phyloP scores from a whole-genome alignment of 2,113 vertebrate genomes.

The Baryphthengus martii region DNA sequence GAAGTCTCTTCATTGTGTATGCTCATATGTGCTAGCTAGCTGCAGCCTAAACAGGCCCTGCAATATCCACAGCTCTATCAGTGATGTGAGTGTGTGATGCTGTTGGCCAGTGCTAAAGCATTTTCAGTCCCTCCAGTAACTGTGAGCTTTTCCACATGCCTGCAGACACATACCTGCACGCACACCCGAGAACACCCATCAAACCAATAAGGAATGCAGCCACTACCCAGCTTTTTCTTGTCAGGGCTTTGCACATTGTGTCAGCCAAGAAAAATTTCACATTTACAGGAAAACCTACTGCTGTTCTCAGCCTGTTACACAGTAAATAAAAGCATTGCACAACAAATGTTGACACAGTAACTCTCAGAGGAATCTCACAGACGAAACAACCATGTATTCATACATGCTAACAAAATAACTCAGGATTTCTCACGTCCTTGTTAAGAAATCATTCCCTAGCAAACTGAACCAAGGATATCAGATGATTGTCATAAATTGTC shows the following conservation, averaged over 20 bases:
- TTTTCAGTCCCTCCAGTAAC: neutral
- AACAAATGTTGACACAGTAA: neutral
- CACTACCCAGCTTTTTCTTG: neutral
- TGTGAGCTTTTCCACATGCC: neutral
- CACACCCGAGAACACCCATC: accelerated
- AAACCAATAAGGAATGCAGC: neutral
- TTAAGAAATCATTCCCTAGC: neutral
- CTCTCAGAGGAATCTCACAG: neutral
- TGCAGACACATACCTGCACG: neutral
- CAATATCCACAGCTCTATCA: neutral
- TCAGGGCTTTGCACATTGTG: neutral
- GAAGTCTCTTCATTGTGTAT: neutral
- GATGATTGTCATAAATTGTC: neutral
- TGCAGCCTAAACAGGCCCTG: neutral
- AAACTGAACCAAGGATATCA: neutral
- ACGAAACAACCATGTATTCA: neutral
- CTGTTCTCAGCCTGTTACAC: neutral
- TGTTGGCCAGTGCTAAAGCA: neutral
- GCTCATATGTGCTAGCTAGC: neutral
- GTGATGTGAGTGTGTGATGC: neutral
- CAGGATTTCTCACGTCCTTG: neutral
- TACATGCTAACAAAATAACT: neutral
- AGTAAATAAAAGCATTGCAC: conserved; percentile 34
- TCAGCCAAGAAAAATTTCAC: conserved; percentile 17
- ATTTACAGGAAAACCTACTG: conserved; percentile 40